Conservation (phyloP, 2,113 vertebrate genomes). For the Nycticorax nycticorax region DNA sequence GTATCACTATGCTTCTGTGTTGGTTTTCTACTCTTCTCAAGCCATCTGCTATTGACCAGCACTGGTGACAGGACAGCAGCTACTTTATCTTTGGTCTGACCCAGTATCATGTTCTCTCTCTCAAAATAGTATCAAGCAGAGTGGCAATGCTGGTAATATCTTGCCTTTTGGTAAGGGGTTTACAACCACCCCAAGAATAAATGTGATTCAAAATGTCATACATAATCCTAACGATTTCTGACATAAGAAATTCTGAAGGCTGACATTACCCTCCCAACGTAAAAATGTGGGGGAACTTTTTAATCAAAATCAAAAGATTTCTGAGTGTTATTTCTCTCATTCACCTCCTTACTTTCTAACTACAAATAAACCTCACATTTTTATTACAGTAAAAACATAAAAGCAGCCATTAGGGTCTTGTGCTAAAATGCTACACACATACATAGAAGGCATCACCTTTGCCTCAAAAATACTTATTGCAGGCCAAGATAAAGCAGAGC, state of each 20-base stretch:
- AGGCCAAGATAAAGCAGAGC: not conserved
- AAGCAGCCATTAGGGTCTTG: not conserved
- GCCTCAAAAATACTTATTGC: not conserved
- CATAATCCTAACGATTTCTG: accelerated
- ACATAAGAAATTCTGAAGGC: not conserved
- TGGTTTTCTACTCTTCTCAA: not conserved
- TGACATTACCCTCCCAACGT: not conserved
- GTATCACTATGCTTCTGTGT: not conserved
- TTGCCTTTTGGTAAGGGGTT: not conserved
- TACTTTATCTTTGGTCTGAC: not conserved
- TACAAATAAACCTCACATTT: not conserved
- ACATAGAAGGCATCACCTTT: not conserved
- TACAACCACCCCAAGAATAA: not conserved
- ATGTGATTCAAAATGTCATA: not conserved
- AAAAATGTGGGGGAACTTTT: not conserved
- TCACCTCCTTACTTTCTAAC: not conserved
- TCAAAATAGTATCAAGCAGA: not conserved
- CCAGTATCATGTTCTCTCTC: not conserved
- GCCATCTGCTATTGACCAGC: not conserved
- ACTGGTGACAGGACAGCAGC: not conserved
- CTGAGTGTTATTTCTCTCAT: not conserved
- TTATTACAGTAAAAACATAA: not conserved
- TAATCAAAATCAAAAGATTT: not conserved
- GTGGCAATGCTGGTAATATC: not conserved
- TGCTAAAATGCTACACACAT: not conserved